These are phyloP conservation scores for Micrastur ruficollis DNA, from an alignment of 2,797 vertebrate genomes.

Conservation along the genomic window DNA sequence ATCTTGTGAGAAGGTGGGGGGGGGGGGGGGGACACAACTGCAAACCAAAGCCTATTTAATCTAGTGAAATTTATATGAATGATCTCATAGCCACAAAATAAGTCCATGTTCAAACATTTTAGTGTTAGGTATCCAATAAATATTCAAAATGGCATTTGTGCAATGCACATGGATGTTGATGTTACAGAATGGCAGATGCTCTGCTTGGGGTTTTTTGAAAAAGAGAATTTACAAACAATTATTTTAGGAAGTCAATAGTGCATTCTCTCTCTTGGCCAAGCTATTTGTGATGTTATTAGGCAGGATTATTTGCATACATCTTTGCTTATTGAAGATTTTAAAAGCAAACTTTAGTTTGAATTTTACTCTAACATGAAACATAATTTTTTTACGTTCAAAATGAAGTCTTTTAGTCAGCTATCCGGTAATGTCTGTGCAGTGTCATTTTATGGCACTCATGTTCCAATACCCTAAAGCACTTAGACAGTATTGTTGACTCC, in stretches of 20 bases:
- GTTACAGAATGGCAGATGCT: slow-evolving; percentile 27
- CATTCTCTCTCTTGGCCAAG: slow-evolving; percentile 23
- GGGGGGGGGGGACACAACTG: too few species aligned
- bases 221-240: slow-evolving; percentile 73
- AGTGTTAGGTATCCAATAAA: not conserved
- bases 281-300: slow-evolving; percentile 18
- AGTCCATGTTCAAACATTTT: slow-evolving; percentile 21
- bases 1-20: not conserved
- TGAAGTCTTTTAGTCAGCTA: not conserved
- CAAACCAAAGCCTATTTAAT: slow-evolving; percentile 25
- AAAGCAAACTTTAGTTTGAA: not conserved
- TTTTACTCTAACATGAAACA: not conserved
- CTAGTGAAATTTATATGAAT: slow-evolving; percentile 44
- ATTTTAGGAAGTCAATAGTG: slow-evolving; percentile 63
- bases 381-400: not conserved
- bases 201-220: slow-evolving; percentile 25
- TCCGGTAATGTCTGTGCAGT: not conserved
- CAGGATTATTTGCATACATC: not conserved
- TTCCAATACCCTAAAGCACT: not conserved
- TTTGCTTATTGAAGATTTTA: not conserved
- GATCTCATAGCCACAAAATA: slow-evolving; percentile 53
- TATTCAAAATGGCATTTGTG: slow-evolving; percentile 25
- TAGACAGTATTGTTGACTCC: not conserved
- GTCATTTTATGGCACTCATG: not conserved
- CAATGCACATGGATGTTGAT: slow-evolving; percentile 56